Evolutionary conservation across 2,113 vertebrate genomes (phyloP), one percentile per base, ranked within the genome.

Genomic region (Actenoides hombroni): DNA sequence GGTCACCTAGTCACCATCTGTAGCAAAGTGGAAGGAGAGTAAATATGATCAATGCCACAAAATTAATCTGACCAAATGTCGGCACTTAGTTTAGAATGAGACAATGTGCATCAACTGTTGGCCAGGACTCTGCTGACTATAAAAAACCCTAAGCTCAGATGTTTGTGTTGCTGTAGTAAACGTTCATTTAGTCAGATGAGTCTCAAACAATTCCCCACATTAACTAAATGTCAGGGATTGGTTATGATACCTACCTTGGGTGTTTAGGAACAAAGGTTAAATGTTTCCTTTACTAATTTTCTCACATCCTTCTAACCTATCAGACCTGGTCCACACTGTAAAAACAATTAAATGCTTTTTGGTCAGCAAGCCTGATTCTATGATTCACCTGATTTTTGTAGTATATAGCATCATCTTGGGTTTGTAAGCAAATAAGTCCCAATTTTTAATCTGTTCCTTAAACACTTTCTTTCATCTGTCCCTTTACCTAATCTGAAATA

Each of bases 261-360:
- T 83, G 16, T 59, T 51, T 59, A 46, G 63, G 15, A 92, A 54
- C 18, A 61, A 81, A 21, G 10, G 4, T 73, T 57, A 70, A 83
- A 54, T 59, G 4, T 78, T 95, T 96, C 80, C 64, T 88, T 59
- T 84, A 49, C 16, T 67, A 81, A 75, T 91, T 93, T 90, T 86
- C 16, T 94, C 29, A 29, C 37, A 83, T 59, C 14, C 33, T 77
- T 24, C 19, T 54, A 60, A 88, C 16, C 54, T 85, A 40, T 57
- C 21, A 74, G 49, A 86, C 17, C n/a, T n/a, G 4, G 33, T 40
- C 7, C 13, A 80, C 16, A 24, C 0, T 70, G 8, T 53, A 54
- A 74, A 93, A 83, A 44, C 11, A 69, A 37, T 67, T n/a, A 74
- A 21, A 49, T 37, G 11, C 8, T 49, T 90, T 56, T 67, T 78